phyloP scores from a whole-genome alignment of 1,140 invertebrate species.

The Anastrepha ludens region DNA sequence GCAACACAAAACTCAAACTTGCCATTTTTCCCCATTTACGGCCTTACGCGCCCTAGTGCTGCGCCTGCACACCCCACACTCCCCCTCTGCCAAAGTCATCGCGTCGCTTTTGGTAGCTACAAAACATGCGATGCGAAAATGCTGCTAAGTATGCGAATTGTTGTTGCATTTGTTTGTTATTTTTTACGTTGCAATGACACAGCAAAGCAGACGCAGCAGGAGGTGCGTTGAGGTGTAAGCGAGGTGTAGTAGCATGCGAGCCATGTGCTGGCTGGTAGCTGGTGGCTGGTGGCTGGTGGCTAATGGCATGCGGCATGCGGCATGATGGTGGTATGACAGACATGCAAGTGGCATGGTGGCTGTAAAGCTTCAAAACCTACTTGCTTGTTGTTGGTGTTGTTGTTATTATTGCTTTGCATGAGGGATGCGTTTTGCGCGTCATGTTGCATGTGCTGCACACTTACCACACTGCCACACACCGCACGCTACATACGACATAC shows the following conservation, averaged over 20 bases:
- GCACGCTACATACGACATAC: background rate
- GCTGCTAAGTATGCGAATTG: background rate
- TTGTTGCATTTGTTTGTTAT: conserved; percentile 35
- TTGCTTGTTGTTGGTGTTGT: conserved; percentile 1
- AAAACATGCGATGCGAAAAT: conserved; percentile 18
- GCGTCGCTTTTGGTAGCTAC: conserved; percentile 14
- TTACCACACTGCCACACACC: background rate
- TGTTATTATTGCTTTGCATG: background rate
- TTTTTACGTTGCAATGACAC: conserved; percentile 32
- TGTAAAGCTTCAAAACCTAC: background rate
- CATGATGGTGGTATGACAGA: conserved; percentile 35
- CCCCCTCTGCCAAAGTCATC: background rate
- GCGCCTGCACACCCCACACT: conserved; percentile 2
- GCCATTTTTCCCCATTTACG: conserved; percentile 18
- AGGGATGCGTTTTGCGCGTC: conserved; percentile 48
- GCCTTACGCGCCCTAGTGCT: background rate
- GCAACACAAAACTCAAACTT: conserved; percentile 56
- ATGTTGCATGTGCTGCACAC: conserved; percentile 45
- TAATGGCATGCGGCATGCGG: conserved; percentile 27
- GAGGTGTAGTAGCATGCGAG: background rate
- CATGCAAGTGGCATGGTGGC: conserved; percentile 47
- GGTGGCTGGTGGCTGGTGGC: background rate
- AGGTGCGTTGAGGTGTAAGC: background rate
- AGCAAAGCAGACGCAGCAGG: background rate
- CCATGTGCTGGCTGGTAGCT: background rate